phyloP scores from a whole-genome alignment of 1,140 invertebrate genomes.

The Caligus rogercresseyi region DNA sequence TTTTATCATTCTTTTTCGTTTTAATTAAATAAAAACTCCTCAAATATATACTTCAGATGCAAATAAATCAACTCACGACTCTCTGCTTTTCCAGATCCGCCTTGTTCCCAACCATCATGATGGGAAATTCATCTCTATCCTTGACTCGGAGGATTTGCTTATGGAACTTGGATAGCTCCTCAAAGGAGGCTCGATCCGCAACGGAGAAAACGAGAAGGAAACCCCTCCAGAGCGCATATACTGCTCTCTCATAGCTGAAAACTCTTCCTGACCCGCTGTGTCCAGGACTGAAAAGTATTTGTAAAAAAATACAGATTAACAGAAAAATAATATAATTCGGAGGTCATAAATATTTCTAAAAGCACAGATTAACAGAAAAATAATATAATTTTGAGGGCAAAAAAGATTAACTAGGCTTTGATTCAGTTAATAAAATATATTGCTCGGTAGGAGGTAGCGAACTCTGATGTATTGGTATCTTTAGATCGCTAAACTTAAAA shows the following conservation, averaged over 20 bases:
- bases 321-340: no score
- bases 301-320: constrained; percentile 1
- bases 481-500: no score
- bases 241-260: constrained; percentile 83
- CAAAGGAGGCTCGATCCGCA: constrained; percentile 77
- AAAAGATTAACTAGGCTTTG: no score
- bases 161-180: constrained; percentile 84
- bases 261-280: constrained; percentile 94
- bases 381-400: no score
- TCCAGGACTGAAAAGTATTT: constrained; percentile 52
- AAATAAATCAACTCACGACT: constrained; percentile 56
- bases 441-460: no score
- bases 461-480: no score
- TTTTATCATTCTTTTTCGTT: no score
- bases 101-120: constrained; percentile 92
- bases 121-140: constrained; percentile 82
- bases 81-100: constrained; percentile 76
- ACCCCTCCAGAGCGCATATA: constrained; percentile 56
- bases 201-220: constrained; percentile 86
- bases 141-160: constrained; percentile 83
- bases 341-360: not conserved
- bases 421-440: no score
- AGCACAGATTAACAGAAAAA: not conserved
- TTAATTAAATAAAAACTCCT: no score
- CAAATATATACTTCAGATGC: no score